Base-by-base conservation (phyloP, 1,140 invertebrate genomes). In the Odontomachus brunneus region DNA sequence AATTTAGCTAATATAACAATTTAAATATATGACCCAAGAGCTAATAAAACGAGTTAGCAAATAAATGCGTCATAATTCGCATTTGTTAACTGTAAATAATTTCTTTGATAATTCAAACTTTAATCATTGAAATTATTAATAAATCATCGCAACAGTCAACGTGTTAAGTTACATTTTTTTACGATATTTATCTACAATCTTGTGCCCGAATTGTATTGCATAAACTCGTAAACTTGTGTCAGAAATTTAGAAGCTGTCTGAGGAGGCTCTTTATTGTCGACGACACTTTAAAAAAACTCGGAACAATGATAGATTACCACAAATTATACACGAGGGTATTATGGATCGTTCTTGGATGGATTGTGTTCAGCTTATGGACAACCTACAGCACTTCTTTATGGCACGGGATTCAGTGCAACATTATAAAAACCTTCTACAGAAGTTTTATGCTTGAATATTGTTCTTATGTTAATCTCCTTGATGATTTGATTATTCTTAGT, bases 201-300 rank as follows among this genome's bases (percentile, higher is more conserved):
- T n/a, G 15, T 55, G 11, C 19, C 19, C 3, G 15, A 55, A 55
- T 3, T 17, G 11, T 3, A 1, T 55, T 55, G 5, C 29, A 2
- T 3, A 12, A 15, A 24, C 44, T 33, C n/a, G 3, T 33, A 4
- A 0, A 49, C 49, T 19, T 33, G 0, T 51, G 22, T 19, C 15
- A 82, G 44, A 73, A 22, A 62, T 82, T 73, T 48, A 19, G 15
- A 19, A 38, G 12, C 38, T 62, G 66, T 14, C 19, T 82, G 33
- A 62, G 73, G 19, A 82, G 15, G n/a, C 26, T 82, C 51, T 44
- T 17, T 48, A 14, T 15, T n/a, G 55, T 73, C 7, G 67, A 82
- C n/a, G 26, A 73, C 19, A 82, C 67, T 2, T 24, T 82, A 7
- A 38, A 49, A 73, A 15, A 60, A 0, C 7, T 82, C 29, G 67